Conservation (phyloP, 1,140 invertebrate species). For the Archivesica marissinica region DNA sequence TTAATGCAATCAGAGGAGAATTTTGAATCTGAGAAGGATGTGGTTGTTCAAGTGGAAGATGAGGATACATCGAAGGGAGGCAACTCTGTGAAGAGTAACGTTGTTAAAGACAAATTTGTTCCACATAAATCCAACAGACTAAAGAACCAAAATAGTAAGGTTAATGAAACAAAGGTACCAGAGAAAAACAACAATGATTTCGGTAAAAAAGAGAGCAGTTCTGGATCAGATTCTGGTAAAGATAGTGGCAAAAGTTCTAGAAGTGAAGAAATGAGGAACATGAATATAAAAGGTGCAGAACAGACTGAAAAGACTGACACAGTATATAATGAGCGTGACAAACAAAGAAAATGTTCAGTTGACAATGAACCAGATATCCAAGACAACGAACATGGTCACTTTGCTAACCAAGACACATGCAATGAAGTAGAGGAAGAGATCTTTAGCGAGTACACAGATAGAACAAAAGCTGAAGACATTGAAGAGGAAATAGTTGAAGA, state of each 20-base stretch:
- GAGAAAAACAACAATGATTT: neutral
- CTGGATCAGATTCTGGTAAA: neutral
- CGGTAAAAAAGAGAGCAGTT: neutral
- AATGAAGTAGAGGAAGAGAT: conserved; percentile 53
- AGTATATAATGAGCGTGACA: neutral
- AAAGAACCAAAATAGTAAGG: neutral
- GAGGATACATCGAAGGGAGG: conserved; percentile 47
- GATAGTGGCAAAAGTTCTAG: neutral
- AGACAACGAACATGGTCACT: neutral
- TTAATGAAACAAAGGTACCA: neutral
- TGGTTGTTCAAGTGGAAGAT: conserved; percentile 56
- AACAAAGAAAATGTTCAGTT: neutral
- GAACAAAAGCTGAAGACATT: conserved; percentile 43
- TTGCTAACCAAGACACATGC: conserved; percentile 41
- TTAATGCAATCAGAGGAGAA: conserved; percentile 42
- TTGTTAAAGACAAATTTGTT: conserved; percentile 41
- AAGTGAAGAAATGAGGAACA: neutral
- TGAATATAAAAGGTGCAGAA: conserved; percentile 24
- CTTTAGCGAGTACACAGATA: conserved; percentile 38
- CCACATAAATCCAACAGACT: conserved; percentile 41
- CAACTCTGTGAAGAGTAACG: conserved; percentile 27
- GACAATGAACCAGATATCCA: neutral
- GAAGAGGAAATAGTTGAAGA: conserved; percentile 28
- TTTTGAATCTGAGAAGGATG: conserved; percentile 41
- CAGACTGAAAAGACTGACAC: conserved; percentile 7